phyloP scores from a whole-genome alignment of 2,797 vertebrate genomes.

The Morelia viridis region DNA sequence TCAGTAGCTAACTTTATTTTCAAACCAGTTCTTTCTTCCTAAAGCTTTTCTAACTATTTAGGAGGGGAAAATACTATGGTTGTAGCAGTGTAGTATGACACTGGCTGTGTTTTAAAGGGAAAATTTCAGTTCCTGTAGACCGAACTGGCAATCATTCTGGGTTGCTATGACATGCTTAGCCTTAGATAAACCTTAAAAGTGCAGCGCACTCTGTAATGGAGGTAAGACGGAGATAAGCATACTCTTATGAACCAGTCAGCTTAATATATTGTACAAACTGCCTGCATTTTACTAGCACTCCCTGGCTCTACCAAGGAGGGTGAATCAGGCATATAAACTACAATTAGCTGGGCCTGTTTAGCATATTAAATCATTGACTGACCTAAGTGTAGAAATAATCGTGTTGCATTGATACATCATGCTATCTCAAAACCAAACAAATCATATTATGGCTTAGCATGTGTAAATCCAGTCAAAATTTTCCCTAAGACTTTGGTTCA shows the following conservation, averaged over 20 bases:
- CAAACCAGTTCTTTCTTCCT: not conserved
- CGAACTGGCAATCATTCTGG: not conserved
- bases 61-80: not conserved
- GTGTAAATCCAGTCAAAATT: not conserved
- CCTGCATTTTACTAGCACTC: not conserved
- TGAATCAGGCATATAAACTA: not conserved
- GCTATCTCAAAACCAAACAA: not conserved
- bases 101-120: not conserved
- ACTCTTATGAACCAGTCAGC: not conserved
- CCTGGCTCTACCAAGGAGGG: not conserved
- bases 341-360: not conserved
- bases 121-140: not conserved
- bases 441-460: not conserved
- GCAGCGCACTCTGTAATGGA: not conserved
- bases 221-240: not conserved
- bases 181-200: not conserved
- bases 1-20: not conserved
- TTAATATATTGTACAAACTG: not conserved
- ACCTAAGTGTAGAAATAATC: not conserved
- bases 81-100: not conserved
- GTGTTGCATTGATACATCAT: not conserved
- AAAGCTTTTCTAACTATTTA: not conserved
- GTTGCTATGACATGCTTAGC: not conserved
- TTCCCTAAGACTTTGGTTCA: not conserved
- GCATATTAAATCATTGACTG: not conserved